These are phyloP conservation scores for Tachina lurida DNA, from an alignment of 2,888 invertebrate species.

Conservation along the genomic window DNA sequence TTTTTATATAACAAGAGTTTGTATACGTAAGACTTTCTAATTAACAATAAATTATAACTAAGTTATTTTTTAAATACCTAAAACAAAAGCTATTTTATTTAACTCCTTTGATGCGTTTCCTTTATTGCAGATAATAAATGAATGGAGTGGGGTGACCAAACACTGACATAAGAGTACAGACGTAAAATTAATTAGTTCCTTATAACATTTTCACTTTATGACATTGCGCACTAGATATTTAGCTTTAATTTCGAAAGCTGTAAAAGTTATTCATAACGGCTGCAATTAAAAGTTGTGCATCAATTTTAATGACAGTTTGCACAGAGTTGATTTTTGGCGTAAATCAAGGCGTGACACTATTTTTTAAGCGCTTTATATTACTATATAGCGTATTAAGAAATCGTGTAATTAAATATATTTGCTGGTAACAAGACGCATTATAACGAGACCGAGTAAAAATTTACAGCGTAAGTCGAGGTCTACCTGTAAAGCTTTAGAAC, in stretches of 20 bases:
- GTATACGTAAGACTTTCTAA: slow-evolving; percentile 40
- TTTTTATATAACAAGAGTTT: slow-evolving; percentile 45
- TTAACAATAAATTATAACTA: slow-evolving; percentile 40
- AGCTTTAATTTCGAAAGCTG: neutral
- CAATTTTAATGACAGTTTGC: no score
- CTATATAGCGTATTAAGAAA: no score
- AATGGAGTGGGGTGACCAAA: neutral
- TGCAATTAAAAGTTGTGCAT: no score
- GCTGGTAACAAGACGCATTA: no score
- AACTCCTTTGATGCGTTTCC: slow-evolving; percentile 24
- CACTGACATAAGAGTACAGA: neutral
- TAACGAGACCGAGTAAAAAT: no score
- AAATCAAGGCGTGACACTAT: no score
- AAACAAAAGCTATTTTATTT: slow-evolving; percentile 50
- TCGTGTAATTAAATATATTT: no score
- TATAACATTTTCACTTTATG: neutral
- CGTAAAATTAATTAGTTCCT: slow-evolving; percentile 15
- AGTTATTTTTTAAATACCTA: slow-evolving; percentile 54
- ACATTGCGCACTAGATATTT: neutral
- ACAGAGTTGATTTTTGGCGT: no score
- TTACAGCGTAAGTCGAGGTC: no score
- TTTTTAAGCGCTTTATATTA: no score
- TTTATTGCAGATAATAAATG: neutral
- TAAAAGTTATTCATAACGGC: no score
- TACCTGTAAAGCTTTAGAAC: no score